phyloP scores from a whole-genome alignment of 2,113 vertebrate genomes.

The Peromyscus leucopus region DNA sequence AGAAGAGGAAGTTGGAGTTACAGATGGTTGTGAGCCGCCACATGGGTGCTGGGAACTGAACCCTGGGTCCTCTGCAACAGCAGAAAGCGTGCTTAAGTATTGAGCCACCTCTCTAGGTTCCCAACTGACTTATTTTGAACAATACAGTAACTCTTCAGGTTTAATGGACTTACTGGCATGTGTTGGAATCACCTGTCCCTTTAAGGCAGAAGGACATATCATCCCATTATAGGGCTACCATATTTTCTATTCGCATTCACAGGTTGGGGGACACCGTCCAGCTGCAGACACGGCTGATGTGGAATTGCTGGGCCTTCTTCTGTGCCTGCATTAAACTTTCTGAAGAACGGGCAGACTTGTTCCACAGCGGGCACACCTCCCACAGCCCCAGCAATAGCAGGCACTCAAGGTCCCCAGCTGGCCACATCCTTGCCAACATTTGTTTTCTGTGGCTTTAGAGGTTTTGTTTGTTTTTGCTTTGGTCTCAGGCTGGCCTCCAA shows the following conservation, averaged over 20 bases:
- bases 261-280: background rate
- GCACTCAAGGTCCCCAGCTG: background rate
- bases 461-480: background rate
- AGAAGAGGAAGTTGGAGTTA: background rate
- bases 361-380: too few species aligned
- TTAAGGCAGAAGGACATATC: background rate
- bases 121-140: background rate
- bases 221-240: rapidly evolving
- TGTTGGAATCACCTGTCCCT: background rate
- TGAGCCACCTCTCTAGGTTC: background rate
- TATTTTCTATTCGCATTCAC: background rate
- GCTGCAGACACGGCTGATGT: rapidly evolving
- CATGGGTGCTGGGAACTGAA: background rate
- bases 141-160: background rate
- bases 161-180: background rate
- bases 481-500: background rate
- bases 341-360: background rate
- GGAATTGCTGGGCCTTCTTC: rapidly evolving
- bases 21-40: background rate
- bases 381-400: rapidly evolving
- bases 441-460: background rate
- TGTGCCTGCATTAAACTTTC: background rate
- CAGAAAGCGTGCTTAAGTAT: background rate
- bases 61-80: background rate
- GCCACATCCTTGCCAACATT: background rate